phyloP scores from a whole-genome alignment of 2,113 vertebrate genomes.

The Hypocryptadius cinnamomeus region DNA sequence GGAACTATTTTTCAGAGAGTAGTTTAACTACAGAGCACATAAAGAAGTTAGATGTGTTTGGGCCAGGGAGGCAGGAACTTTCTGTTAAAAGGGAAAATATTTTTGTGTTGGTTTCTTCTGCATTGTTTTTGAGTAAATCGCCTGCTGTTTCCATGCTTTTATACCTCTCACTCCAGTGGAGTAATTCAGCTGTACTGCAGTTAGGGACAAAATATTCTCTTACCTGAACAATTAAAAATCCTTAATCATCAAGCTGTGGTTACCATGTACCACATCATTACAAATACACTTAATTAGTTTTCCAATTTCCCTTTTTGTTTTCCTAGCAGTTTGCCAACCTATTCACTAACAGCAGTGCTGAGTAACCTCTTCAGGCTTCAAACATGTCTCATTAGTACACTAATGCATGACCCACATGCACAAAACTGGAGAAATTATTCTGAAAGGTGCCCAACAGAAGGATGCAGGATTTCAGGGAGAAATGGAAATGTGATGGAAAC shows the following conservation, averaged over 20 bases:
- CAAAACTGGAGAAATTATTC: neutral
- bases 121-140: neutral
- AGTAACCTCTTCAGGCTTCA: neutral
- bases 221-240: neutral
- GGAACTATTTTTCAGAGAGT: conserved; percentile 62
- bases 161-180: neutral
- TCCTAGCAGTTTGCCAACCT: neutral
- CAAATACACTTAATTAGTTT: neutral
- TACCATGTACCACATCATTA: neutral
- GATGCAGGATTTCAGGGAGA: neutral
- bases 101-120: neutral
- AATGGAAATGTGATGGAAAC: neutral
- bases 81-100: neutral
- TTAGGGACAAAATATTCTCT: neutral
- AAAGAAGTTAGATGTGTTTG: neutral
- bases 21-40: conserved; percentile 8
- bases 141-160: neutral
- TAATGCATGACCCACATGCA: neutral
- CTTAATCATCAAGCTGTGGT: neutral
- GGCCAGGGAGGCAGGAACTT: neutral
- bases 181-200: neutral
- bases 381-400: neutral
- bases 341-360: neutral
- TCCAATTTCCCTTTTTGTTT: neutral
- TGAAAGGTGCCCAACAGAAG: neutral